These are phyloP conservation scores for Apotomis betuletana DNA, from an alignment of 2,888 invertebrate genomes.

Conservation along the genomic window DNA sequence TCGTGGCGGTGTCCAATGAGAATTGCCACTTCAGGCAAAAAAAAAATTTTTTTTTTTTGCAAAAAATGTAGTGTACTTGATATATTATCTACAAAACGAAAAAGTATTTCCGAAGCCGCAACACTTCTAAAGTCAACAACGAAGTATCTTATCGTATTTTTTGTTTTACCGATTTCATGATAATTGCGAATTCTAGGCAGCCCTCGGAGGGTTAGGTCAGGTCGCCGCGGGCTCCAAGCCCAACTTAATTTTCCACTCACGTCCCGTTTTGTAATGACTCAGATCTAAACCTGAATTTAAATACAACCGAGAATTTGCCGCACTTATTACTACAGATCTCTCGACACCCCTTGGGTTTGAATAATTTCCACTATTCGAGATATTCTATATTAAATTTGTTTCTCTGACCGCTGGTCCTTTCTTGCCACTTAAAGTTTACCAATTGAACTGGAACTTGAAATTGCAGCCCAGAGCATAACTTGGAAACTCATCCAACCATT, in stretches of 20 bases:
- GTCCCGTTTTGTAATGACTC: conserved; percentile 21
- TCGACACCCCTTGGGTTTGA: conserved; percentile 1
- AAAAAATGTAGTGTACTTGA: too few species aligned
- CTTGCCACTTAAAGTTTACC: conserved; percentile 26
- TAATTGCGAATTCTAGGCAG: conserved; percentile 15
- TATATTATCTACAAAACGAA: too few species aligned
- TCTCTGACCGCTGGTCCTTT: conserved; percentile 18
- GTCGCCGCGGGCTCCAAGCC: not conserved
- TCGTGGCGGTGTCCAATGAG: too few species aligned
- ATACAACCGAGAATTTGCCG: conserved; percentile 19
- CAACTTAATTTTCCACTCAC: conserved; percentile 24
- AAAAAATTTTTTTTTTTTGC: too few species aligned
- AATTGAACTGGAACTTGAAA: conserved; percentile 31
- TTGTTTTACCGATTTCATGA: not conserved
- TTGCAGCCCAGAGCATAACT: conserved; percentile 21
- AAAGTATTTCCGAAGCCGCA: not conserved
- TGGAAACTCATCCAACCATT: conserved; percentile 16
- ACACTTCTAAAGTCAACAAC: not conserved
- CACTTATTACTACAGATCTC: conserved; percentile 19
- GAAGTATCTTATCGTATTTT: not conserved
- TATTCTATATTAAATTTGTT: conserved; percentile 25
- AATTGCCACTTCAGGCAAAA: too few species aligned
- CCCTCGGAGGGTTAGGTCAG: conserved; percentile 1
- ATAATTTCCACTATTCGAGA: conserved; percentile 15
- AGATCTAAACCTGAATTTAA: conserved; percentile 17